Evolutionary conservation across 2,113 vertebrate genomes (phyloP), one percentile per base, ranked within the genome.

Genomic region (Myotis lucifugus): DNA sequence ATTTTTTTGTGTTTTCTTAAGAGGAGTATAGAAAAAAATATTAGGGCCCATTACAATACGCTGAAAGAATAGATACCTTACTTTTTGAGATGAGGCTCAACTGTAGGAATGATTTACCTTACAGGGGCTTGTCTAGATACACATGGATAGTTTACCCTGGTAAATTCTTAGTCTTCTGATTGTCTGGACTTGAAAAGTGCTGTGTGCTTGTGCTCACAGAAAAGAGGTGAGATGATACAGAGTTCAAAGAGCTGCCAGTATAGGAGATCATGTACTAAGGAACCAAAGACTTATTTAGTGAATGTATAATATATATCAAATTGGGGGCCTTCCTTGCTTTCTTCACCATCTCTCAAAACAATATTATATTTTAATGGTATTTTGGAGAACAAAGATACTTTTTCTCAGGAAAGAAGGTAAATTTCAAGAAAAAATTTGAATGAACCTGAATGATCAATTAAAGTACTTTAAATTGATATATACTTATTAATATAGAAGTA

Each of bases 341-440:
- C 25, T 93, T 93, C 46, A 56, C 23, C 14, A 56, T 54, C 8
- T 32, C 9, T 14, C 29, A 29, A 92, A 88, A 54, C 1, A 67
- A 6, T 13, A 85, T 88, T 94, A 61, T 74, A 69, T 88, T 94
- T 84, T 64, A 86, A 82, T 54, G 9, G 6, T 91, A 79, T 86
- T 94, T 97, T 88, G 40, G 66, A 95, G 54, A 82, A 89, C 6
- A 37, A 64, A 82, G 46, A 34, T 91, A 76, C 3, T 14, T 90
- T 93, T 93, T 78, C 69, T 97, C 32, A 85, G 73, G 29, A 84
- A 91, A 87, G 14, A 91, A 88, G 37, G 4, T 59, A 90, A 74
- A 96, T 92, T 96, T 91, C 52, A 97, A 93, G 92, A 29, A 91
- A 87, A 93, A 88, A 67, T 82, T n/a, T 3, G 27, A 34, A 85